Percentiles rank a stretch among this genome's conserved stretches.
Evolutionary conservation across 92 coral and sea anemone genomes (phyloP).

Genomic region (Ricordea florida): DNA sequence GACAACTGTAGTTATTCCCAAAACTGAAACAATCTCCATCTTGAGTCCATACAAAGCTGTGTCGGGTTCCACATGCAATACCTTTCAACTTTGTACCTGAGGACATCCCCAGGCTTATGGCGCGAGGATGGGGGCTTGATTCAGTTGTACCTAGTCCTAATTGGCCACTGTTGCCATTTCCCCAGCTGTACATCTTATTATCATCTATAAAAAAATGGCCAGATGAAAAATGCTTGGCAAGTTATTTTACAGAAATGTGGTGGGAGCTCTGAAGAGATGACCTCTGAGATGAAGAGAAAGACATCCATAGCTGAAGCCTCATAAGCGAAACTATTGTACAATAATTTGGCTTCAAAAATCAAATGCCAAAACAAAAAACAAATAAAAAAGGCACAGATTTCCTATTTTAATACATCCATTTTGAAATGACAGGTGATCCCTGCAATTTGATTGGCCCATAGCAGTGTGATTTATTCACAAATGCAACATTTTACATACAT

Average conservation of each 20-base stretch:
- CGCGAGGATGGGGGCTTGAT: slow-evolving; percentile 72
- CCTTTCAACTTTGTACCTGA: slow-evolving; percentile 72
- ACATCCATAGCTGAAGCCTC: too few relatives aligned
- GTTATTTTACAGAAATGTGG: not conserved
- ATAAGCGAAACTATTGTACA: too few relatives aligned
- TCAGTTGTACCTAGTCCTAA: slow-evolving; percentile 80
- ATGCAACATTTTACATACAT: too few relatives aligned
- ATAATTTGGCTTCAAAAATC: too few relatives aligned
- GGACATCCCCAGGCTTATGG: slow-evolving; percentile 66
- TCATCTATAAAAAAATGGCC: slow-evolving; percentile 49
- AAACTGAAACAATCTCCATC: slow-evolving; percentile 95
- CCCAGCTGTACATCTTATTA: slow-evolving; percentile 86
- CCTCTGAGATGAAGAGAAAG: too few relatives aligned
- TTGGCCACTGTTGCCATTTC: slow-evolving; percentile 98
- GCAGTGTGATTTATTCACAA: too few relatives aligned
- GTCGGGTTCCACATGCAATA: slow-evolving; percentile 94
- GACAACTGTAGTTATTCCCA: slow-evolving; percentile 96
- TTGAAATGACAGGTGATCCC: too few relatives aligned
- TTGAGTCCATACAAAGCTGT: slow-evolving; percentile 93
- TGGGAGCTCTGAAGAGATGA: too few relatives aligned
- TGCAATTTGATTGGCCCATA: too few relatives aligned
- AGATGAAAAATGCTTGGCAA: not conserved
- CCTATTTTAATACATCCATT: too few relatives aligned
- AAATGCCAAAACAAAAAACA: too few relatives aligned
- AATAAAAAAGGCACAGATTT: too few relatives aligned